Conservation (phyloP, 1,140 invertebrate species). For the Drosophila rufa region DNA sequence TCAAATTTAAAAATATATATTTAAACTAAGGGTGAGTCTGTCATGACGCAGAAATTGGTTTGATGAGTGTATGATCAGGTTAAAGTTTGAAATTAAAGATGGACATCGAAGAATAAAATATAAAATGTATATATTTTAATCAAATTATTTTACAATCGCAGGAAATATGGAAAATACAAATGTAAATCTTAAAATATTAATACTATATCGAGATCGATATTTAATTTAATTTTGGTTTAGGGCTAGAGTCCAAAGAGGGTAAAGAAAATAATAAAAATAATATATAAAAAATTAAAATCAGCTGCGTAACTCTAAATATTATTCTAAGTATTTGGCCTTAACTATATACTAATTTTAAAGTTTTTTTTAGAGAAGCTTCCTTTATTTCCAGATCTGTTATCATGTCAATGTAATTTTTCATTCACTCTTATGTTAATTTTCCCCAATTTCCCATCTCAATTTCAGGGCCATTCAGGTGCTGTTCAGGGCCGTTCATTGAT, state of each 20-base stretch:
- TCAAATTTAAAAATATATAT: not conserved
- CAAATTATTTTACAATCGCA: no score
- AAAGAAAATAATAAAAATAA: not conserved
- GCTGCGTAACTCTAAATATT: no score
- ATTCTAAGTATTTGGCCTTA: no score
- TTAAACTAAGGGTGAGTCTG: not conserved
- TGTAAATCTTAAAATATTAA: no score
- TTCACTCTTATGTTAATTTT: not conserved
- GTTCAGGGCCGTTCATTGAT: constrained; percentile 26
- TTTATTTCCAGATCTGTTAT: no score
- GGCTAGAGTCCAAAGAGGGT: no score
- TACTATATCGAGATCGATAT: no score
- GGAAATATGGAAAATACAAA: no score
- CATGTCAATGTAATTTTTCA: not conserved
- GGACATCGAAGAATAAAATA: not conserved
- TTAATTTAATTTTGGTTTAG: not conserved
- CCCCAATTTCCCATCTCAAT: constrained; percentile 15
- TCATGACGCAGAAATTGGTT: not conserved
- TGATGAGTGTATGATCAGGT: no score
- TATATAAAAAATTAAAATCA: not conserved
- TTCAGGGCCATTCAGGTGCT: constrained; percentile 7
- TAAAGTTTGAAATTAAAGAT: no score
- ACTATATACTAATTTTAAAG: no score
- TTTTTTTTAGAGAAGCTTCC: not conserved
- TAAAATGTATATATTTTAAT: no score